phyloP scores from a whole-genome alignment of 2,797 vertebrate species.

The Alectoris magna region DNA sequence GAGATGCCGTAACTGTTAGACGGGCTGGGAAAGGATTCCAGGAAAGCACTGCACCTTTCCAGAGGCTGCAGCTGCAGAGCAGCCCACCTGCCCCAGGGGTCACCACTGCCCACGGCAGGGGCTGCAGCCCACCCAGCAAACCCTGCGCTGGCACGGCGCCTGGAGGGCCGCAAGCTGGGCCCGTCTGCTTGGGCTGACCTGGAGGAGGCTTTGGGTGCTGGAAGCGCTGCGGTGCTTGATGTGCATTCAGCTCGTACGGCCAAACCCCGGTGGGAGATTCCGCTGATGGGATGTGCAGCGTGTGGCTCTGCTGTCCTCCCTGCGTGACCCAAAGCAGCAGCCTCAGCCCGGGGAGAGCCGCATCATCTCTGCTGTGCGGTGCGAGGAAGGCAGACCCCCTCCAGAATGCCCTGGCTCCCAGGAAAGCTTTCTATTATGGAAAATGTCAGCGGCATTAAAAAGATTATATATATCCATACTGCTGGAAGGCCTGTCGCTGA shows the following conservation, averaged over 20 bases:
- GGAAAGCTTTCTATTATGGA: conserved; percentile 18
- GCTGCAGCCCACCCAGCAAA: not conserved
- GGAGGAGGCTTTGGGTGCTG: not conserved
- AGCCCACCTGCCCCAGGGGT: not conserved
- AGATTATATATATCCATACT: conserved; percentile 32
- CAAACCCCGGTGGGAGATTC: not conserved
- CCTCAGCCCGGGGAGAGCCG: not conserved
- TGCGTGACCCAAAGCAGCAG: fast-evolving
- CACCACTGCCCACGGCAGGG: fast-evolving
- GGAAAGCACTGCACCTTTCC: not conserved
- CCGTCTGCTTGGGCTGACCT: fast-evolving
- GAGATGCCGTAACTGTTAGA: not conserved
- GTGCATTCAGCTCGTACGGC: fast-evolving
- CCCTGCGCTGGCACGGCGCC: fast-evolving
- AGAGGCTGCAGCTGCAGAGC: not conserved
- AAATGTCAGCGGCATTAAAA: conserved; percentile 48
- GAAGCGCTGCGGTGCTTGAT: not conserved
- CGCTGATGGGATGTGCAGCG: not conserved
- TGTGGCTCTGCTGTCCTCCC: fast-evolving
- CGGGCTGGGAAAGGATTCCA: not conserved
- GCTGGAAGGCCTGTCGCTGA: conserved; percentile 50
- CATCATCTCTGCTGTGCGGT: not conserved
- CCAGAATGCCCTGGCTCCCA: not conserved
- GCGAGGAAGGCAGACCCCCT: not conserved
- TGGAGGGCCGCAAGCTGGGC: not conserved